A percentile compares a stretch with the other conserved stretches of the same genome.
Conservation (phyloP, 1,140 invertebrate species). For the Diorhabda sublineata region DNA sequence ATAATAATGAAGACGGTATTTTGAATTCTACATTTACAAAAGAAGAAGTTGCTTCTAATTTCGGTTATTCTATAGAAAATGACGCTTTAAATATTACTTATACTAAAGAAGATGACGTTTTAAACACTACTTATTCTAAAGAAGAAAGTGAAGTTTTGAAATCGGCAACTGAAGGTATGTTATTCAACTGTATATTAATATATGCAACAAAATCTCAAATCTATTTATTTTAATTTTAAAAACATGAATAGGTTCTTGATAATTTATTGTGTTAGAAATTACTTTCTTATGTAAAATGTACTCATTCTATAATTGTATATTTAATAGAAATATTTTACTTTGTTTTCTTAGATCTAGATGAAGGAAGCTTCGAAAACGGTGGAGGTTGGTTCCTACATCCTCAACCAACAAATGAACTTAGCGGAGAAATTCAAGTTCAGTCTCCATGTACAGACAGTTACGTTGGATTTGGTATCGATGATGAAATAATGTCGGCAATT, state of each 20-base stretch:
- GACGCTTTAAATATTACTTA: conserved; percentile 16
- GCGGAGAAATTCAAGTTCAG: conserved; percentile 36
- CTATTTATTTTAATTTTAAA: neutral
- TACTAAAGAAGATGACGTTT: conserved; percentile 22
- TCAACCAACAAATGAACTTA: conserved; percentile 34
- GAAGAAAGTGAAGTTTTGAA: conserved; percentile 16
- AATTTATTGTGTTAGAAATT: neutral
- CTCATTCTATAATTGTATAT: neutral
- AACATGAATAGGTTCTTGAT: neutral
- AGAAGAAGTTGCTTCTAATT: neutral
- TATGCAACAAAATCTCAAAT: neutral
- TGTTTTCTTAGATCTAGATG: conserved; percentile 8
- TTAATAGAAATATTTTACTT: neutral
- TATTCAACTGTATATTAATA: neutral
- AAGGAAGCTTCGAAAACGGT: conserved; percentile 29
- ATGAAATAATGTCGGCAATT: conserved; percentile 65
- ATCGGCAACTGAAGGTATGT: neutral
- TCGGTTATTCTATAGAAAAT: conserved; percentile 1
- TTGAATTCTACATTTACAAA: conserved; percentile 6
- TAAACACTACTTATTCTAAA: conserved; percentile 12
- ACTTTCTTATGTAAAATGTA: neutral
- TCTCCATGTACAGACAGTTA: conserved; percentile 48
- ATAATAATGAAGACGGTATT: conserved; percentile 22
- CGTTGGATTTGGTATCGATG: conserved; percentile 60
- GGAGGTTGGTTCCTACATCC: conserved; percentile 53